Conservation (phyloP, 2,113 vertebrate species). For the Malurus melanocephalus region DNA sequence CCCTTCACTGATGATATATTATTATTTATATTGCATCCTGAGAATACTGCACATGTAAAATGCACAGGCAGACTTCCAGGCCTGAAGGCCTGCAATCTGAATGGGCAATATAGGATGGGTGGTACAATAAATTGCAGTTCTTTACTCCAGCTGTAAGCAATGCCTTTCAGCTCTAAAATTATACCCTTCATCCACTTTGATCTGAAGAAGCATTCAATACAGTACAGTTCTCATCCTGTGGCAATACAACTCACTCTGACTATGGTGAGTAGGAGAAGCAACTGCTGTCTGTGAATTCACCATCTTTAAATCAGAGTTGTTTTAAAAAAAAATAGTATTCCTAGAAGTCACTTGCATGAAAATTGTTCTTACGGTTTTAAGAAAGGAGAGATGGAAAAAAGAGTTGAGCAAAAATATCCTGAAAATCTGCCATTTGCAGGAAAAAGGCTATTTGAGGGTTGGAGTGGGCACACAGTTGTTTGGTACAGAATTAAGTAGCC, state of each 20-base stretch:
- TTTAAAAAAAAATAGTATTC: not conserved
- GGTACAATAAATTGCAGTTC: conserved; percentile 11
- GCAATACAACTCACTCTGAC: not conserved
- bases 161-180: conserved; percentile 6
- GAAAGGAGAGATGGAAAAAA: not conserved
- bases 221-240: not conserved
- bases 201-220: not conserved
- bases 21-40: conserved; percentile 26
- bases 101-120: not conserved
- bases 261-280: not conserved
- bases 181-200: not conserved
- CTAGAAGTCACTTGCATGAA: not conserved
- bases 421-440: not conserved
- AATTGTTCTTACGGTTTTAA: not conserved
- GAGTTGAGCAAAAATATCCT: not conserved
- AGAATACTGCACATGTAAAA: conserved; percentile 15
- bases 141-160: not conserved
- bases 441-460: not conserved
- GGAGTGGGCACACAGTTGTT: not conserved
- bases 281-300: not conserved
- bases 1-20: not conserved
- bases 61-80: not conserved
- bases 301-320: not conserved
- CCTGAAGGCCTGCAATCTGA: conserved; percentile 22
- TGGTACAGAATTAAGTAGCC: not conserved